Percentiles rank a stretch among this genome's conserved stretches.
phyloP scores from a whole-genome alignment of 2,797 vertebrate genomes.

The Peromyscus eremicus region DNA sequence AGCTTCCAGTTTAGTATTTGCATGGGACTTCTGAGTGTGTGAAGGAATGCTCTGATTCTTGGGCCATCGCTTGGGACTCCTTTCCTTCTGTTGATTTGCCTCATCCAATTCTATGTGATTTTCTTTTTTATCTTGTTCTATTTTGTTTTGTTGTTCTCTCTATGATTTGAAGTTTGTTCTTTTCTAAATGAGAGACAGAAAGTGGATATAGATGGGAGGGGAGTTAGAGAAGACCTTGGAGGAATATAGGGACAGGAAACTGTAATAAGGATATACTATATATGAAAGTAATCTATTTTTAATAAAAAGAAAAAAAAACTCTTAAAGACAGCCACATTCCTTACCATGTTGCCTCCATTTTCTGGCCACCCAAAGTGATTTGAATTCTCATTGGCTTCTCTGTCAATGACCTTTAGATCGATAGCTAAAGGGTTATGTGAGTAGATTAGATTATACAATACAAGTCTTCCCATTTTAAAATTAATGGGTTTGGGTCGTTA shows the following conservation, averaged over 20 bases:
- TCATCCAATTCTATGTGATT: not conserved
- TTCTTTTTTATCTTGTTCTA: not conserved
- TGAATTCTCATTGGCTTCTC: not conserved
- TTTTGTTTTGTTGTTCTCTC: not conserved
- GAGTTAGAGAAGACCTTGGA: not conserved
- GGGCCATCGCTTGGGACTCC: no score
- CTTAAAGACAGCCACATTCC: not conserved
- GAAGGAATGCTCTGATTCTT: not conserved
- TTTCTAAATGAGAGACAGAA: not conserved
- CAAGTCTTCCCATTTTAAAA: conserved; percentile 4
- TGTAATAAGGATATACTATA: not conserved
- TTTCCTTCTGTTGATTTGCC: not conserved
- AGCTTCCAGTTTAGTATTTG: not conserved
- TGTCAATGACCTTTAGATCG: not conserved
- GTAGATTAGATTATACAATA: not conserved
- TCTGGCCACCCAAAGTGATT: not conserved
- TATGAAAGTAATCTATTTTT: not conserved
- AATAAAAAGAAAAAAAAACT: not conserved
- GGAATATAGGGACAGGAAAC: accelerated
- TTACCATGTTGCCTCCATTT: not conserved
- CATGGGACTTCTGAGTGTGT: no score
- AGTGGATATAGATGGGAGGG: not conserved
- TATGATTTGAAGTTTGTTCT: not conserved
- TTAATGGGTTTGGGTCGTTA: not conserved
- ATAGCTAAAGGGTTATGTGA: not conserved